Percentiles rank a stretch among this genome's conserved stretches.
Evolutionary conservation across 2,113 vertebrate genomes (phyloP).

Genomic region (Oceanodroma tethys): DNA sequence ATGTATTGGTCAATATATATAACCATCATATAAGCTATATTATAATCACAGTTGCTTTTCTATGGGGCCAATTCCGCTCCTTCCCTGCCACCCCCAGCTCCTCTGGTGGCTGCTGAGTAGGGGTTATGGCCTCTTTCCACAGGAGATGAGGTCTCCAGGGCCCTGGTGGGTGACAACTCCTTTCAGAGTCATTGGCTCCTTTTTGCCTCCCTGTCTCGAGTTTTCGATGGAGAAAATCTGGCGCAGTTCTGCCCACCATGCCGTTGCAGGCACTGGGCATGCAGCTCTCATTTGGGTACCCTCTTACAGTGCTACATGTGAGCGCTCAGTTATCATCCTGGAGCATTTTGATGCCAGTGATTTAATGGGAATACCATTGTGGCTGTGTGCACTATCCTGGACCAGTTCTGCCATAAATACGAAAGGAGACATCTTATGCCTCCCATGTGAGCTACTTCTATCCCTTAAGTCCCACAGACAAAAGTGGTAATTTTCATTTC

Average conservation of each 20-base stretch:
- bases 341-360: background rate
- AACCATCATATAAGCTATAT: background rate
- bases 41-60: background rate
- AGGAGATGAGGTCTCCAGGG: background rate
- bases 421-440: background rate
- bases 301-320: background rate
- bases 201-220: background rate
- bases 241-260: rapidly evolving
- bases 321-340: rapidly evolving
- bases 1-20: background rate
- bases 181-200: background rate
- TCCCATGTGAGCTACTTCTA: background rate
- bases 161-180: background rate
- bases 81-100: background rate
- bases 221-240: background rate
- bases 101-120: background rate
- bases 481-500: background rate
- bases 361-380: rapidly evolving
- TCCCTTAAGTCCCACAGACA: background rate
- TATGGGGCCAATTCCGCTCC: background rate
- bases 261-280: background rate
- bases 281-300: background rate
- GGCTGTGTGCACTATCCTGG: background rate
- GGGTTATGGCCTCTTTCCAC: background rate
- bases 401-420: background rate